Percentiles rank a stretch among this genome's conserved stretches.
Evolutionary conservation across 2,888 invertebrate species (phyloP).

Genomic region (Lithophane semibrunnea): DNA sequence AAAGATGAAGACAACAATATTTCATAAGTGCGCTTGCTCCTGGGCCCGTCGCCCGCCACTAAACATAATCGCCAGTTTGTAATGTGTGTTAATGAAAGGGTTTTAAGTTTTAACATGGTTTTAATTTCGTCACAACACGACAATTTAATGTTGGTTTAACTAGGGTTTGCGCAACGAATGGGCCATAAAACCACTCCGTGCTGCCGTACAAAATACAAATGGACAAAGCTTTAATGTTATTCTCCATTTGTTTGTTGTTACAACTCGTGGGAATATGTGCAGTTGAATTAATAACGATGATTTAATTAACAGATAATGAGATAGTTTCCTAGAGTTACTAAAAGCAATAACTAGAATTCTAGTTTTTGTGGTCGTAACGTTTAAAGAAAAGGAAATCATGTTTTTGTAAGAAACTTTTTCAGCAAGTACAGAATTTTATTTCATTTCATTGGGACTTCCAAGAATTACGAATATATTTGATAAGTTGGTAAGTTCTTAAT

Average conservation of each 20-base stretch:
- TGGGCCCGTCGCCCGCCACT: slow-evolving; percentile 23
- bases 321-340: slow-evolving; percentile 4
- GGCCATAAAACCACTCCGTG: slow-evolving; percentile 62
- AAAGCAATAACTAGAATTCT: slow-evolving; percentile 14
- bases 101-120: slow-evolving; percentile 62
- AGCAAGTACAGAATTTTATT: not conserved
- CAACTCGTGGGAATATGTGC: slow-evolving; percentile 63
- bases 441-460: not conserved
- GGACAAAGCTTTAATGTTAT: slow-evolving; percentile 66
- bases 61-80: slow-evolving; percentile 59
- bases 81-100: slow-evolving; percentile 59
- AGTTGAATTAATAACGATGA: slow-evolving; percentile 46
- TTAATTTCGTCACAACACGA: slow-evolving; percentile 64
- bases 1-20: slow-evolving; percentile 23
- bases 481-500: not conserved
- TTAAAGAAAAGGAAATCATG: not conserved
- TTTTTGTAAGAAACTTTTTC: slow-evolving; percentile 10
- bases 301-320: slow-evolving; percentile 32
- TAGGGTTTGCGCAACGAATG: slow-evolving; percentile 66
- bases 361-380: not conserved
- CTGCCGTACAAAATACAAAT: slow-evolving; percentile 51
- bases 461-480: not conserved
- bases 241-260: slow-evolving; percentile 59
- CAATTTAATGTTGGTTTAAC: slow-evolving; percentile 62
- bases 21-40: slow-evolving; percentile 32